phyloP scores from a whole-genome alignment of 2,888 invertebrate genomes.

The Ormyrus thymus region DNA sequence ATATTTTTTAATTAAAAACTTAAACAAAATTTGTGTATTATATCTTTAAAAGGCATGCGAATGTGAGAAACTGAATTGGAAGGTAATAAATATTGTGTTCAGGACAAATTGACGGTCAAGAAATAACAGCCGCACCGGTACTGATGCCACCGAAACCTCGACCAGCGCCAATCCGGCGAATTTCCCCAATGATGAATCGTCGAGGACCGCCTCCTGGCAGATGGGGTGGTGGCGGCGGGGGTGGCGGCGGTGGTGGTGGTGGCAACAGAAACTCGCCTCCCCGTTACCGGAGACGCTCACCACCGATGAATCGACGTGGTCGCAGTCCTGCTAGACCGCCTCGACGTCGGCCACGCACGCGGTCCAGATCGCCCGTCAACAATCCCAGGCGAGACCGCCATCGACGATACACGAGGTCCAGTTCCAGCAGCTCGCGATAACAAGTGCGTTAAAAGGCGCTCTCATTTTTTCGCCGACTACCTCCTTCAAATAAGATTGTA shows the following conservation, averaged over 20 bases:
- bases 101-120: slow-evolving; percentile 97
- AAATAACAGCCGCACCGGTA: slow-evolving; percentile 96
- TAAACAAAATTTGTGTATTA: too few relatives aligned
- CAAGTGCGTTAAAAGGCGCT: background rate
- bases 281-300: slow-evolving; percentile 73
- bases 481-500: slow-evolving; percentile 30
- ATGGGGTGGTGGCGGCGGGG: slow-evolving; percentile 75
- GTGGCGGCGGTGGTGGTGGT: slow-evolving; percentile 75
- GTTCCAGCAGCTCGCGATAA: slow-evolving; percentile 85
- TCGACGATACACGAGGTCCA: slow-evolving; percentile 84
- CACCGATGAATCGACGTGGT: slow-evolving; percentile 77
- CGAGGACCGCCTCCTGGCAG: slow-evolving; percentile 78
- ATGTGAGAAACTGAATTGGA: too few relatives aligned
- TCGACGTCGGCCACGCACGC: slow-evolving; percentile 78
- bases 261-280: slow-evolving; percentile 76
- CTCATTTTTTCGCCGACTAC: slow-evolving; percentile 25
- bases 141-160: slow-evolving; percentile 80
- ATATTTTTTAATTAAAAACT: too few relatives aligned
- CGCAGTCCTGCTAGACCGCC: slow-evolving; percentile 77
- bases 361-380: slow-evolving; percentile 77
- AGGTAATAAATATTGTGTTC: slow-evolving; percentile 30
- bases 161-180: slow-evolving; percentile 77
- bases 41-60: too few relatives aligned
- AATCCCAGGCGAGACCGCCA: slow-evolving; percentile 77
- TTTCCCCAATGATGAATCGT: slow-evolving; percentile 69